Conservation (phyloP, 1,140 invertebrate genomes). For the Conopomorpha cramerella region DNA sequence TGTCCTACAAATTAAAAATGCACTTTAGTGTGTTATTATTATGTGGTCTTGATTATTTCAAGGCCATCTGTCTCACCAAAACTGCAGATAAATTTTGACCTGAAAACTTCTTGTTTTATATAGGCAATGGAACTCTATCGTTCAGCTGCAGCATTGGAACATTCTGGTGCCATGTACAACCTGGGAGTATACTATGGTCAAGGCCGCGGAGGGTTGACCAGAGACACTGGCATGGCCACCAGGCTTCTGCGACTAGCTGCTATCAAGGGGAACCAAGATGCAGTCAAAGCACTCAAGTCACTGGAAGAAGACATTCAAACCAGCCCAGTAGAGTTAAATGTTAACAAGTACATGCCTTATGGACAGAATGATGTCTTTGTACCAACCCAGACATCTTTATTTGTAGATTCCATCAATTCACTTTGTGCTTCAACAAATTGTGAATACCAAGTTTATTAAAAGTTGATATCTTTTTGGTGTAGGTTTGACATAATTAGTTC, state of each 20-base stretch:
- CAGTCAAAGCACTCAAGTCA: conserved; percentile 51
- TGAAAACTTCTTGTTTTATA: too few species aligned
- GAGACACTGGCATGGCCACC: conserved; percentile 48
- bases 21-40: too few species aligned
- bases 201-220: conserved; percentile 60
- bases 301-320: conserved; percentile 18
- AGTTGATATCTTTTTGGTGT: neutral
- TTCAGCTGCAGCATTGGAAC: conserved; percentile 61
- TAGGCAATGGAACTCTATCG: conserved; percentile 66
- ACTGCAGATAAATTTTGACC: too few species aligned
- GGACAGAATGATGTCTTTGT: conserved; percentile 14
- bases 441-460: conserved; percentile 18
- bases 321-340: too few species aligned
- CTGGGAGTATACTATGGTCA: conserved; percentile 67
- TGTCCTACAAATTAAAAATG: too few species aligned
- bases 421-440: conserved; percentile 12
- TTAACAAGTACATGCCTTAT: conserved; percentile 11
- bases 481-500: neutral
- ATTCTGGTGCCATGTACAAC: conserved; percentile 67
- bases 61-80: too few species aligned
- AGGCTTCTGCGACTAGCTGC: conserved; percentile 62
- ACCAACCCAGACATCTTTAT: conserved; percentile 31
- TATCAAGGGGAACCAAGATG: conserved; percentile 62
- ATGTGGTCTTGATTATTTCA: too few species aligned
- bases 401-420: conserved; percentile 28